A percentile compares a stretch with the other conserved stretches of the same genome.
phyloP scores from a whole-genome alignment of 2,797 vertebrate genomes.

The Arnoldichthys spilopterus region DNA sequence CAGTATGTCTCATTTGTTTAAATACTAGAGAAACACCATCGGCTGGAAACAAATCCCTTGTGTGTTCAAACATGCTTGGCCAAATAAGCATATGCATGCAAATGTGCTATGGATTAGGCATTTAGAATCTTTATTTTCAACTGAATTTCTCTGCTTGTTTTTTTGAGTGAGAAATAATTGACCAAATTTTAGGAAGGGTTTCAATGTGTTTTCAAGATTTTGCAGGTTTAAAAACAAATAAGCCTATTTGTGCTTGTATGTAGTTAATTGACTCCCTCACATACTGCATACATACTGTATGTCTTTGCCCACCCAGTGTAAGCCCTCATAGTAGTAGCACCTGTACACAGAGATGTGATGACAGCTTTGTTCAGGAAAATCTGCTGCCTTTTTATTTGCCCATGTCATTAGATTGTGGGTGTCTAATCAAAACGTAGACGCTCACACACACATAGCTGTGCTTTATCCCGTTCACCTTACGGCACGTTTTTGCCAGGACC shows the following conservation, averaged over 20 bases:
- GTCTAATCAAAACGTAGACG: conserved; percentile 52
- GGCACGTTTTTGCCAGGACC: conserved; percentile 67
- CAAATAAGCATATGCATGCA: too few relatives aligned
- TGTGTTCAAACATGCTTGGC: too few relatives aligned
- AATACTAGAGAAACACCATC: too few relatives aligned
- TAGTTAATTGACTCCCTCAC: conserved; percentile 32
- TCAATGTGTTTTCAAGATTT: neutral
- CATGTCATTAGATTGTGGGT: conserved; percentile 74
- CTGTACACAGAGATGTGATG: conserved; percentile 58
- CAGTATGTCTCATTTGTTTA: too few relatives aligned
- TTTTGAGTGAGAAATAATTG: neutral
- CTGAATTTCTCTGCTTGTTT: too few relatives aligned
- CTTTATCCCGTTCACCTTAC: conserved; percentile 71
- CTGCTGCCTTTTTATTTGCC: conserved; percentile 65
- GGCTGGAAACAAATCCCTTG: too few relatives aligned
- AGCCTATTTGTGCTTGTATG: neutral
- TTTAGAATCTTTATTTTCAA: neutral
- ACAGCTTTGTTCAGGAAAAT: conserved; percentile 66
- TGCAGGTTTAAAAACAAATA: neutral
- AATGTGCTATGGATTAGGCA: too few relatives aligned
- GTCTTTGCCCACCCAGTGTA: conserved; percentile 37
- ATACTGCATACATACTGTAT: conserved; percentile 28
- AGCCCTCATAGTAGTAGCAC: conserved; percentile 13
- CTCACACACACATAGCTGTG: conserved; percentile 55
- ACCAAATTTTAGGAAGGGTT: too few relatives aligned